Evolutionary conservation across 2,113 vertebrate species (phyloP), one percentile per base, ranked within the genome.

Genomic region (Chionis minor): DNA sequence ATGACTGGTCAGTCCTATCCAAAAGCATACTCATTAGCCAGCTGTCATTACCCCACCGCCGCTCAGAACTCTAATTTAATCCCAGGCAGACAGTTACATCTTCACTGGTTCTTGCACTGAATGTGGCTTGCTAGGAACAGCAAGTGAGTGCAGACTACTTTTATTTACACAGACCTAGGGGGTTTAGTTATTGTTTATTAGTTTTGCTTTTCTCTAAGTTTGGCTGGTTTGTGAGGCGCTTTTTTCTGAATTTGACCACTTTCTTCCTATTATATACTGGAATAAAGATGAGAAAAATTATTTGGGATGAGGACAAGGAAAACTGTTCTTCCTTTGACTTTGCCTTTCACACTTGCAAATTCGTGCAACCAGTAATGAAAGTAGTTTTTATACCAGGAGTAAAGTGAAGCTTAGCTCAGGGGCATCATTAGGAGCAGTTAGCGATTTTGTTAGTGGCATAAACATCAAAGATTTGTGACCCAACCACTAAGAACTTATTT

Each of bases 371-470:
- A 0, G 81, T 54, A 89, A 51, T 2, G 1, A 85, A 85, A 91
- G 69, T 85, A 65, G 86, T 28, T 91, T 89, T 89, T 95, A 66
- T 92, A 91, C 32, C 26, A 81, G n/a, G 15, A 89, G 78, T 87
- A 87, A 90, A 94, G 86, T 61, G 73, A 88, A 95, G 66, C 58
- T 88, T 95, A 81, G 92, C 94, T 87, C 78, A 66, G 54, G 58
- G 86, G 54, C 54, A 87, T 72, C 55, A 65, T 95, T 95, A 92
- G 51, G 62, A 95, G 45, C 70, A 78, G 54, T 85, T 82, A 96
- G 54, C 77, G 88, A 81, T 94, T 96, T 92, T 92, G 51, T 94
- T 84, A 88, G 72, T 77, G 88, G 65, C 33, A 77, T 86, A 83
- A 90, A 93, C 65, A 87, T 85, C 78, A 75, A 83, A 85, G 71